phyloP scores from a whole-genome alignment of 2,888 invertebrate genomes.

The Adela reaumurella region DNA sequence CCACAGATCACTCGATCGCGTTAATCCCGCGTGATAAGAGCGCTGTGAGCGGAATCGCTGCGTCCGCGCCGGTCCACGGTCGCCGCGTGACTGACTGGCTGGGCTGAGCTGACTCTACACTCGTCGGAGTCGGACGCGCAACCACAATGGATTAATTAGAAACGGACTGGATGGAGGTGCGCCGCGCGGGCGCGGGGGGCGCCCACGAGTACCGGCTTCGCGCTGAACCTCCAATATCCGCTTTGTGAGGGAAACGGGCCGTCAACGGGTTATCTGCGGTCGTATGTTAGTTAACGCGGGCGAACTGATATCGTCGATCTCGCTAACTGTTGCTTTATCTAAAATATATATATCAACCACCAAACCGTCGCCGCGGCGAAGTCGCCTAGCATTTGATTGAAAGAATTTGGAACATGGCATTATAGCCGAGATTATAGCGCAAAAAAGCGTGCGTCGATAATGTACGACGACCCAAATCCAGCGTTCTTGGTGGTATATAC shows the following conservation, averaged over 20 bases:
- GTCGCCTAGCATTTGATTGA: no score
- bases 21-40: not conserved
- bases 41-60: not conserved
- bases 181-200: not conserved
- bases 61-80: not conserved
- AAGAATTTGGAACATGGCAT: no score
- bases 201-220: not conserved
- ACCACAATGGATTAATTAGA: not conserved
- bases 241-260: not conserved
- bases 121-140: not conserved
- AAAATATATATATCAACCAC: no score
- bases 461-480: no score
- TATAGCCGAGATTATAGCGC: no score
- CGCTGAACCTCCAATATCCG: not conserved
- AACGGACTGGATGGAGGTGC: no score
- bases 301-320: no score
- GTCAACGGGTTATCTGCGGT: not conserved
- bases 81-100: not conserved
- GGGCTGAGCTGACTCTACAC: no score
- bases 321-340: no score
- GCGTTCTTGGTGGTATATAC: no score
- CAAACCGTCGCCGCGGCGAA: no score
- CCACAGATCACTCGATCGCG: not conserved
- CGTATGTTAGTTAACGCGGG: not conserved
- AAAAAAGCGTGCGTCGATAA: no score